A percentile compares a stretch with the other conserved stretches of the same genome.
Evolutionary conservation across 2,797 vertebrate species (phyloP).

Genomic region (Hydrolagus colliei): DNA sequence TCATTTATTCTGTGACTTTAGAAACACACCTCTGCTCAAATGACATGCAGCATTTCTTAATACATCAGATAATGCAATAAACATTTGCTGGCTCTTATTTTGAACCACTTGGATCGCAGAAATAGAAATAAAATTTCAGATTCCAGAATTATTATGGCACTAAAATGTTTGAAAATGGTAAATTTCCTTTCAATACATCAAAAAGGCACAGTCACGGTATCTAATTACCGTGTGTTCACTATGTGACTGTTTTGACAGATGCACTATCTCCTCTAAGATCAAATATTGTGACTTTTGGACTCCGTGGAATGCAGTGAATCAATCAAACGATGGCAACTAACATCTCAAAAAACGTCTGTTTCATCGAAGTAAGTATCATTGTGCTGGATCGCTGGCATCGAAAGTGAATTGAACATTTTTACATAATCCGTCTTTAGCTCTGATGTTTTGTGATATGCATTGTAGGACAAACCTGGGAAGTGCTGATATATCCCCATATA

Average conservation of each 20-base stretch:
- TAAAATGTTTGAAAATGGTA: neutral
- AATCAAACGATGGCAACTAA: neutral
- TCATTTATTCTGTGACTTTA: neutral
- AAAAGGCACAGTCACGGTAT: neutral
- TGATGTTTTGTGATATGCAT: too few species aligned
- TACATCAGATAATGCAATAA: neutral
- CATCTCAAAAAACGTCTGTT: too few species aligned
- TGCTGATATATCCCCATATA: too few species aligned
- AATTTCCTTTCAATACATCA: conserved; percentile 6
- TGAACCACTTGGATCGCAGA: neutral
- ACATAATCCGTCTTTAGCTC: too few species aligned
- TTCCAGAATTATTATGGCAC: neutral
- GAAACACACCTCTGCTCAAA: neutral
- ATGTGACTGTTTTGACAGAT: neutral
- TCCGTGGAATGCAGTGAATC: neutral
- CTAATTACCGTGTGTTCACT: neutral
- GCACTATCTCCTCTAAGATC: neutral
- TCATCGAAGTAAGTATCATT: too few species aligned
- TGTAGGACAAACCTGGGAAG: too few species aligned
- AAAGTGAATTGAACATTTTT: too few species aligned
- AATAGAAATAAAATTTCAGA: neutral
- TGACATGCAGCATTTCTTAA: neutral
- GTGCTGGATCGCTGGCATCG: too few species aligned
- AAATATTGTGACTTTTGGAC: neutral
- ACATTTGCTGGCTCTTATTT: neutral